Evolutionary conservation across 2,888 invertebrate species (phyloP), one percentile per base, ranked within the genome.

Genomic region (Eristalis pertinax): DNA sequence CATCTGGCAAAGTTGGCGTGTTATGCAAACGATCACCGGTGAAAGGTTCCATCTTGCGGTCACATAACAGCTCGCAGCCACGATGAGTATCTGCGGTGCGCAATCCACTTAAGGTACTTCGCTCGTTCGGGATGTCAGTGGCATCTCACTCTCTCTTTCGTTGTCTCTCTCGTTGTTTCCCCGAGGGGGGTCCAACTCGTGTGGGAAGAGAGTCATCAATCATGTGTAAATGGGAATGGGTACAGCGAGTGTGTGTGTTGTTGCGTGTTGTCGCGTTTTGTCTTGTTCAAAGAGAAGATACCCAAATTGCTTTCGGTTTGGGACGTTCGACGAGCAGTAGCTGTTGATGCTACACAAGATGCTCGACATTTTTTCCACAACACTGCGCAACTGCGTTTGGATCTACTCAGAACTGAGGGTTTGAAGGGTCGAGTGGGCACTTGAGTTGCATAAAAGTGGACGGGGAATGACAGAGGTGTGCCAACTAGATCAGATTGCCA

Each of bases 21-120:
- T 75, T 26, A 24, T 7, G 26, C 58, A 22, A 58, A 8, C 32
- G 10, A 13, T 4, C 19, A 13, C 24, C 64, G 35, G 81, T 81
- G 81, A 81, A 81, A 69, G 74, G 80, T 65, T 65, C 29, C 60
- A 69, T 69, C 24, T 41, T 74, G 68, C 65, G 35, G 62, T 62
- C 26, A n/a, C 60, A 60, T 60, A 29, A 50, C 50, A 50, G n/a
- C 19, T 19, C 50, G 50, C 19, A 19, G 50, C 19, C 38, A 10
- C 38, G 38, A n/a, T 43, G 43, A 43, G 50, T 50, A 19, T 19
- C 50, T 50, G n/a, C 50, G n/a, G 19, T 8, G 50, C 19, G 50
- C 50, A 50, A 50, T 50, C 50, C 50, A 50, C 50, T 50, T 50
- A 50, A 50, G 50, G 43, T n/a, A 43, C 43, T 7, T 43, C 1